These are phyloP conservation scores for Desmodus rotundus DNA, from an alignment of 2,113 vertebrate genomes.

Conservation along the genomic window DNA sequence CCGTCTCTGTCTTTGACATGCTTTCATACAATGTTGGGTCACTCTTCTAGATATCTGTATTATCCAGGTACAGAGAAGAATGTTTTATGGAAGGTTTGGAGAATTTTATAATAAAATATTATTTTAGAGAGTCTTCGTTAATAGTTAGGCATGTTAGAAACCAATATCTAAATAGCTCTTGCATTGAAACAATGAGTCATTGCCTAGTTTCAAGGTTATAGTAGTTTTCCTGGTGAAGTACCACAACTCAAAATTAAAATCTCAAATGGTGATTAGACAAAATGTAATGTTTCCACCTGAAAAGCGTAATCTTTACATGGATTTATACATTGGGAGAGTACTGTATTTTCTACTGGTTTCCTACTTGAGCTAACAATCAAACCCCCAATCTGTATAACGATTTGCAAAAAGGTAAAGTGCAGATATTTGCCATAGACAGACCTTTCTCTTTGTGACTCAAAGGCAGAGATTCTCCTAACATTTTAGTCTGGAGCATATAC, in stretches of 20 bases:
- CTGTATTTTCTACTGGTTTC: background rate
- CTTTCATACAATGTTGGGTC: background rate
- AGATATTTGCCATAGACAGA: background rate
- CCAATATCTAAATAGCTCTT: background rate
- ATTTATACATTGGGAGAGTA: background rate
- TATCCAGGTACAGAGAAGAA: background rate
- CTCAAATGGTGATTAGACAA: background rate
- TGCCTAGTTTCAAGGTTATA: background rate
- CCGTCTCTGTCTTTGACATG: background rate
- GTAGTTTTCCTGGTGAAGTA: background rate
- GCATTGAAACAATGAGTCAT: slow-evolving; percentile 5
- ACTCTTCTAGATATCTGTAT: background rate
- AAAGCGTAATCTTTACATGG: background rate
- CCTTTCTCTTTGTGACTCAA: background rate
- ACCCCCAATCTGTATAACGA: background rate
- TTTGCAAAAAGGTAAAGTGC: background rate
- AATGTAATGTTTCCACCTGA: background rate
- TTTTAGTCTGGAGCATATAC: background rate
- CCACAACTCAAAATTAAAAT: slow-evolving; percentile 6
- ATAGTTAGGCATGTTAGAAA: background rate
- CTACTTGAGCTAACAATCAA: background rate
- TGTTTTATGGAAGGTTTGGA: background rate
- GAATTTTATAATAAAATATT: background rate
- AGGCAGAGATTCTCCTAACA: background rate
- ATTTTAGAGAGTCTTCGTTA: background rate